Evolutionary conservation across 1,140 invertebrate genomes (phyloP), one percentile per base, ranked within the genome.

Genomic region (Yoshiicerus persimilis): DNA sequence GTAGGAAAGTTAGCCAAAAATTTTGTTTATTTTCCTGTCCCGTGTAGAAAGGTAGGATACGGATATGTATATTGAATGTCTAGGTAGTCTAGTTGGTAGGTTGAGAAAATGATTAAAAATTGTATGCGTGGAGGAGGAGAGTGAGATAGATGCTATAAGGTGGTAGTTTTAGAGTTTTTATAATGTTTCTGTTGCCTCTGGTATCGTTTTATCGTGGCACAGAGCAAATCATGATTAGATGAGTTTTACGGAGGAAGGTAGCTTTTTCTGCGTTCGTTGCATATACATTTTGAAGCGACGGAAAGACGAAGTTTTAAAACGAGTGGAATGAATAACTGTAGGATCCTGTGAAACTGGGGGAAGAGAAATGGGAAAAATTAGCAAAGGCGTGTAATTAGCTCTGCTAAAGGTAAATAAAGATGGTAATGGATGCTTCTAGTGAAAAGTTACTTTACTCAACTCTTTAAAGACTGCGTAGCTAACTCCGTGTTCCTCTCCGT

Each of bases 371-470:
- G 66, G 39, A n/a, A 47, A 70, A 87, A 87, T 70, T 75, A 87
- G 86, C 20, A 70, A 23, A 70, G 32, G 39, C 64, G 86, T 77
- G 47, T 87, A 87, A 87, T 87, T 87, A 87, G 86, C 86, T 86
- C n/a, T 64, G 16, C 84, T 75, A 87, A 87, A 75, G 86, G 66
- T 87, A 87, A 87, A 87, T 87, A 87, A 75, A 87, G 86, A 87
- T 38, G 23, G 64, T 64, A 87, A 87, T 66, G 86, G 70, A 87
- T 87, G 86, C 36, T 75, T 6, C 47, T 39, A 56, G 62, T 66
- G 86, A 86, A 86, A 86, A 86, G 16, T 80, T 80, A 16, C 34
- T 0, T 13, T 10, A 80, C n/a, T n/a, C n/a, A n/a, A n/a, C n/a
- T n/a, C n/a, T 56, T 56, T 56, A 32, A 36, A 38, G 32, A 80